Base-by-base conservation (phyloP, 2,113 vertebrate species). In the Picathartes gymnocephalus region DNA sequence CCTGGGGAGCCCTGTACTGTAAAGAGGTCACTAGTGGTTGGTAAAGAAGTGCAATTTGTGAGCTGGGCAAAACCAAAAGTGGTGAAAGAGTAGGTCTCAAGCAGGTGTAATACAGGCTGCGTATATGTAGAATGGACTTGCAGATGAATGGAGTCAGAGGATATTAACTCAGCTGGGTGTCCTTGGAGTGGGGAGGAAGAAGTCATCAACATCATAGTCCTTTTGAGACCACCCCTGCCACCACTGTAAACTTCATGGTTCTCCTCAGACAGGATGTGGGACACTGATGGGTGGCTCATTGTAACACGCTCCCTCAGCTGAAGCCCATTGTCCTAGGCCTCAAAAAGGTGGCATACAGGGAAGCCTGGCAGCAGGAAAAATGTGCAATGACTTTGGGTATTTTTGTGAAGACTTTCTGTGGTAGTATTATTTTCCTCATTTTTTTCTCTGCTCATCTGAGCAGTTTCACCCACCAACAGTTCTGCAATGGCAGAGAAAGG, bases 221-320 rank as follows among this genome's bases (percentile, higher is more conserved):
- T 86, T 15, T 44, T 23, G 20, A 45, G 22, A 81, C 9, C 23
- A 25, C 13, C 25, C 6, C 35, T 85, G 48, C 51, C 37, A n/a
- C 56, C 33, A 2, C 51, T 18, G 53, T 17, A 23, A 73, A n/a
- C 15, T 15, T 60, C 27, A 11, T n/a, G n/a, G 25, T 53, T 87
- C 39, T 76, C 23, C 30, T 28, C 22, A 28, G 39, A 11, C 11
- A 22, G 31, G 62, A 25, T 1, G 3, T 33, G n/a, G 42, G 71
- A 80, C 5, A 1, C 42, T 44, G 27, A 3, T 0, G 0, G 8
- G 7, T 58, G n/a, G 7, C 53, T 88, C 40, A 1, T 54, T 57
- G 2, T 28, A 20, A 30, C 22, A 33, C 16, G 13, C 23, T 81
- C 25, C n/a, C 25, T 15, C 50, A 53, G n/a, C 11, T 70, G 60